Conservation (phyloP, 2,797 vertebrate species). For the Muscicapa striata region DNA sequence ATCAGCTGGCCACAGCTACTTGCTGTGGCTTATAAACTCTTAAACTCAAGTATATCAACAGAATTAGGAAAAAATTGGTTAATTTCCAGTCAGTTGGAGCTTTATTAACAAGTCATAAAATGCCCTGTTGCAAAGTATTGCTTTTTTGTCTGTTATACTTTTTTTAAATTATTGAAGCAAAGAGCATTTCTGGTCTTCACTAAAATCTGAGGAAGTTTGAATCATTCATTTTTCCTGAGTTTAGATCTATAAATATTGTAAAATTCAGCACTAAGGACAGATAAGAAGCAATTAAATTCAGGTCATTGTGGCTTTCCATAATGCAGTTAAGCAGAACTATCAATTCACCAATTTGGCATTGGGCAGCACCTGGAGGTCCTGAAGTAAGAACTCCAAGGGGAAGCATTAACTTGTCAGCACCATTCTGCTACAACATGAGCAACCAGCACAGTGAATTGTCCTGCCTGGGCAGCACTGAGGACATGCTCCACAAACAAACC, state of each 20-base stretch:
- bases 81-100: not conserved
- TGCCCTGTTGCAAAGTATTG: not conserved
- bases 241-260: not conserved
- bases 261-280: not conserved
- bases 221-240: not conserved
- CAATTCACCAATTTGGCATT: not conserved
- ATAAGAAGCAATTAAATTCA: not conserved
- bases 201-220: not conserved
- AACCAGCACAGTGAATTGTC: not conserved
- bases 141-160: not conserved
- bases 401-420: conserved; percentile 78
- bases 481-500: not conserved
- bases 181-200: not conserved
- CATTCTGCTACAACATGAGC: not conserved
- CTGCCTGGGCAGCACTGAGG: not conserved
- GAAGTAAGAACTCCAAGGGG: conserved; percentile 66
- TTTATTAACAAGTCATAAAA: not conserved
- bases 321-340: fast-evolving
- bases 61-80: not conserved
- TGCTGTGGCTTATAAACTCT: not conserved
- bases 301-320: not conserved
- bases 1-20: too few relatives aligned
- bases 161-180: not conserved
- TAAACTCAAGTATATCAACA: not conserved
- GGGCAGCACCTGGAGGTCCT: conserved; percentile 34